A percentile compares a stretch with the other conserved stretches of the same genome.
Evolutionary conservation across 2,113 vertebrate species (phyloP).

Genomic region (Sitta europaea): DNA sequence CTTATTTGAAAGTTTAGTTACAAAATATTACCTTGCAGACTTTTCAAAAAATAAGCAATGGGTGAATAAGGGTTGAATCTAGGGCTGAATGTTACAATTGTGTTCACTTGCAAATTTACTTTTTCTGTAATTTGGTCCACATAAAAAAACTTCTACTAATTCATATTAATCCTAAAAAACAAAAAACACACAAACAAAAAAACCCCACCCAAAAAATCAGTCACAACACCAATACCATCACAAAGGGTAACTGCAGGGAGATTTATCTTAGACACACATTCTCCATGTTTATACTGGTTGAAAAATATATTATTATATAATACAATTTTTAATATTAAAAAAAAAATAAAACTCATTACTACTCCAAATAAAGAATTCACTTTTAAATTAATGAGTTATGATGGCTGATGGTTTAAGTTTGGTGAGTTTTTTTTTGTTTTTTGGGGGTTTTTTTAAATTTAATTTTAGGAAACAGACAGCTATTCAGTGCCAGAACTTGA

Average conservation of each 20-base stretch:
- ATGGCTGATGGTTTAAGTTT: no score
- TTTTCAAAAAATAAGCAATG: background rate
- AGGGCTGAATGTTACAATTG: background rate
- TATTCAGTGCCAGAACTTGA: background rate
- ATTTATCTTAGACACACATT: background rate
- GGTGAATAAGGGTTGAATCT: background rate
- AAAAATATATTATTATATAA: background rate
- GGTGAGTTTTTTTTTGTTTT: background rate
- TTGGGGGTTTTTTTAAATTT: rapidly evolving
- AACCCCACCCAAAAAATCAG: background rate
- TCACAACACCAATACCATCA: background rate
- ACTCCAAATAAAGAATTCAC: background rate
- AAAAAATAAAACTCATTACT: background rate
- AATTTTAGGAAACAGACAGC: background rate
- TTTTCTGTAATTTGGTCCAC: background rate
- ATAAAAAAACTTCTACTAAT: background rate
- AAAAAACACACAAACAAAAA: no score
- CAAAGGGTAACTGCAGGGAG: background rate
- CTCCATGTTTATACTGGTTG: background rate
- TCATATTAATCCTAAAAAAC: background rate
- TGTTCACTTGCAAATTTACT: background rate
- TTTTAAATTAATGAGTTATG: background rate
- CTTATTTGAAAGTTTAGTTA: background rate
- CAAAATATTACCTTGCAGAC: background rate
- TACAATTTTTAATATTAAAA: background rate